Evolutionary conservation across 2,113 vertebrate species (phyloP), one percentile per base, ranked within the genome.

Genomic region (Condylura cristata): DNA sequence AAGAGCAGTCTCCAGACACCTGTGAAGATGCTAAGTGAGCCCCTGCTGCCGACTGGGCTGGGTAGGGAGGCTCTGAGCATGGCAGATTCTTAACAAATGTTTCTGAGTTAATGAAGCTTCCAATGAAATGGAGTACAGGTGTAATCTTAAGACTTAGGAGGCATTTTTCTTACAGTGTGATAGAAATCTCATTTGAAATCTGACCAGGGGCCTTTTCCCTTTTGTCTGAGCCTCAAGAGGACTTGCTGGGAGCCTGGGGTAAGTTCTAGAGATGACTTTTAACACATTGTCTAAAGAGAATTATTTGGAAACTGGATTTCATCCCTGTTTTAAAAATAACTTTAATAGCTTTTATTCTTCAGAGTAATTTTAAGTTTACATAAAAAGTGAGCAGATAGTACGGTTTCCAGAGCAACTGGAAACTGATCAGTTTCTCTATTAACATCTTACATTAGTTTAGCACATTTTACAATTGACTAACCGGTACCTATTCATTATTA

Each of bases 341-440:
- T 71, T 85, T 72, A 74, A 58, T 76, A 65, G 28, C 32, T 70
- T 63, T 76, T 56, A 26, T 18, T 92, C 87, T 72, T 14, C 24
- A 72, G 34, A 74, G 30, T 34, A 34, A 24, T 79, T 90, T 92
- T 86, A 83, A 44, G 74, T 93, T 93, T 83, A 72, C 7, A n/a
- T 90, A 26, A 90, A 86, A 86, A 71, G 53, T 56, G 53, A 56
- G 53, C 53, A 56, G 53, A 22, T 22, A 56, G 53, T 20, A 56
- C 20, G 20, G 53, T 56, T 56, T 56, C 20, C 53, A 22, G 53
- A 56, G 20, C 53, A 56, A 56, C 17, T n/a, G n/a, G n/a, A n/a
- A n/a, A n/a, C n/a, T 56, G 6, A 22, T 56, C 53, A 56, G 53
- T 56, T 56, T 56, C 53, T 22, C 53, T 56, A 22, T 22, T 56